Percentiles rank a stretch among this genome's conserved stretches.
Conservation (phyloP, 2,113 vertebrate genomes). For the Sporophila hypoxantha region DNA sequence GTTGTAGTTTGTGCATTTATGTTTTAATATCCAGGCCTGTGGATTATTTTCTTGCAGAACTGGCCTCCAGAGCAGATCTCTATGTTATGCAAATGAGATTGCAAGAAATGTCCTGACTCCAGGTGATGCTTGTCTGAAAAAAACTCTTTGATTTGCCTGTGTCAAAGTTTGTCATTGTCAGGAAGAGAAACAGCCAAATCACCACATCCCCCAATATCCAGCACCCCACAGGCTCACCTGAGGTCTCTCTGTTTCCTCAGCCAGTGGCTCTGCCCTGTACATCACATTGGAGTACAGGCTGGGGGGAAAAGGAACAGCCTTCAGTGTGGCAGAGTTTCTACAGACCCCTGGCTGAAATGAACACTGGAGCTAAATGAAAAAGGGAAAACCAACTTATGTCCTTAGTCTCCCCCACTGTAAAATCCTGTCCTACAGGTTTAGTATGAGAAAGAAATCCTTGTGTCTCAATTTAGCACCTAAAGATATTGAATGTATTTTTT, state of each 20-base stretch:
- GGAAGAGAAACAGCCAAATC: background rate
- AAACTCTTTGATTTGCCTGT: background rate
- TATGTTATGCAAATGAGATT: background rate
- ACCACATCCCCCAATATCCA: background rate
- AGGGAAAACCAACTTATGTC: background rate
- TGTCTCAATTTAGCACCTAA: background rate
- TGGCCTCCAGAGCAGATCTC: background rate
- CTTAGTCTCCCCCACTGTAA: background rate
- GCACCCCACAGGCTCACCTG: background rate
- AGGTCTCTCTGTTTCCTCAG: background rate
- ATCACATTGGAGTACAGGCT: fast-evolving
- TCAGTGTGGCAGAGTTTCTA: background rate
- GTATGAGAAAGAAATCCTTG: background rate
- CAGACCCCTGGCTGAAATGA: background rate
- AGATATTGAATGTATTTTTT: background rate
- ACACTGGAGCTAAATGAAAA: background rate
- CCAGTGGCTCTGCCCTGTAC: background rate
- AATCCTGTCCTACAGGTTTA: background rate
- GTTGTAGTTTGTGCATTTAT: background rate
- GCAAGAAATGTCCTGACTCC: background rate
- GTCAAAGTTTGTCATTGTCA: background rate
- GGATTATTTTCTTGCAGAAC: background rate
- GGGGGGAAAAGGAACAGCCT: background rate
- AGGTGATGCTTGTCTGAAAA: background rate
- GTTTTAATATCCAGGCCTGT: background rate